A percentile compares a stretch with the other conserved stretches of the same genome.
These are phyloP conservation scores for Butorides virescens DNA, from an alignment of 2,113 vertebrate genomes.

Conservation along the genomic window DNA sequence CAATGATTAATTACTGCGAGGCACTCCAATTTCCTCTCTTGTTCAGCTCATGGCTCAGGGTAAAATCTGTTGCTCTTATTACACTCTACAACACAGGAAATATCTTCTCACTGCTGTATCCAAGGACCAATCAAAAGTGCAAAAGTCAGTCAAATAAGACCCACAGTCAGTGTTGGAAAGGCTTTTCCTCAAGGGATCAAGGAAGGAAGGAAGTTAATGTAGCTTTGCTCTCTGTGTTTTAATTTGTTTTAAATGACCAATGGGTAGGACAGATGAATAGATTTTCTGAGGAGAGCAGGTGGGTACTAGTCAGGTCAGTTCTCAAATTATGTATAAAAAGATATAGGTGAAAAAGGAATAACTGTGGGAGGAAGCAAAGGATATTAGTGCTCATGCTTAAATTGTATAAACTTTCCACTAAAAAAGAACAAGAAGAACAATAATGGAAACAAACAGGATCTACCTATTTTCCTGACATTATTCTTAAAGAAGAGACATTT, in stretches of 20 bases:
- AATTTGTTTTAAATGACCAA: neutral
- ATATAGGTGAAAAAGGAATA: neutral
- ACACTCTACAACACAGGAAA: slow-evolving; percentile 77
- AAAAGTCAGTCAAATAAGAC: slow-evolving; percentile 63
- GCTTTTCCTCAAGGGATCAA: neutral
- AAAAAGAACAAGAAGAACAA: neutral
- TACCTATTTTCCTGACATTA: neutral
- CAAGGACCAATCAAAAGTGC: slow-evolving; percentile 61
- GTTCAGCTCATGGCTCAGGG: slow-evolving; percentile 74
- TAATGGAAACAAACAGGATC: neutral
- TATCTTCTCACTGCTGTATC: slow-evolving; percentile 70
- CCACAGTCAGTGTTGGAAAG: slow-evolving; percentile 10
- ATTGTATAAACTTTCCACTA: neutral
- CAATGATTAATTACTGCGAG: slow-evolving; percentile 95
- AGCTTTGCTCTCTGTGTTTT: neutral
- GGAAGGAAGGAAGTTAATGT: neutral
- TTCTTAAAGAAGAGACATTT: neutral
- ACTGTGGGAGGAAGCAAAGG: neutral
- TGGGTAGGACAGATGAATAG: neutral
- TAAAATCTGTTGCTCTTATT: slow-evolving; percentile 82
- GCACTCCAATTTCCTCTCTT: slow-evolving; percentile 89
- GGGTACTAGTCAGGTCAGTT: neutral
- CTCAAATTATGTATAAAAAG: neutral
- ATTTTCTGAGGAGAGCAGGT: neutral
- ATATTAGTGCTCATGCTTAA: neutral